These are phyloP conservation scores for Drosophila kanekoi DNA, from an alignment of 2,888 invertebrate genomes.

Conservation along the genomic window DNA sequence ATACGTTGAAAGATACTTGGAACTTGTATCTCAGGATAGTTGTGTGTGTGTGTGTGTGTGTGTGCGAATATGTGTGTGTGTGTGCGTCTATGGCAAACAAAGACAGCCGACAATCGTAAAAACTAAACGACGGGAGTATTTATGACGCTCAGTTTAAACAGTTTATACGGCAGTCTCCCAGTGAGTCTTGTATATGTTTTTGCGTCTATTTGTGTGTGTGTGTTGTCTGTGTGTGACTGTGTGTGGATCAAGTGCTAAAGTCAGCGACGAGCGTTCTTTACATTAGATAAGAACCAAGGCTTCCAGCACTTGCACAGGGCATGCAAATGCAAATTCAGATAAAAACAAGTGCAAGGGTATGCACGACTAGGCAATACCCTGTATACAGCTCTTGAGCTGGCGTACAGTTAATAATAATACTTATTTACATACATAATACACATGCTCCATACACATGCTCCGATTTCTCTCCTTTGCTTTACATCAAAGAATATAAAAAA, in stretches of 20 bases:
- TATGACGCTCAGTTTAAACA: slow-evolving; percentile 63
- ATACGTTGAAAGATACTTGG: slow-evolving; percentile 75
- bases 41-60: slow-evolving; percentile 23
- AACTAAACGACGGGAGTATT: slow-evolving; percentile 78
- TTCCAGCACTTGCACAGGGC: slow-evolving; percentile 54
- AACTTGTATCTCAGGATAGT: slow-evolving; percentile 55
- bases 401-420: too few species aligned
- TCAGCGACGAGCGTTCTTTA: slow-evolving; percentile 63
- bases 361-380: not conserved
- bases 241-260: slow-evolving; percentile 75
- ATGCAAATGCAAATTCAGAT: slow-evolving; percentile 73
- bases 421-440: too few species aligned
- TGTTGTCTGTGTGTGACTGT: slow-evolving; percentile 21
- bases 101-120: slow-evolving; percentile 80
- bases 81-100: slow-evolving; percentile 66
- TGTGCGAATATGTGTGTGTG: slow-evolving; percentile 10
- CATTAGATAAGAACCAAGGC: slow-evolving; percentile 70
- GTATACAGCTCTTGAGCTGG: not conserved
- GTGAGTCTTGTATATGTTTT: slow-evolving; percentile 29
- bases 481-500: too few species aligned
- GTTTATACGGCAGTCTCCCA: slow-evolving; percentile 57
- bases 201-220: slow-evolving; percentile 18
- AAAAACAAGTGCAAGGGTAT: slow-evolving; percentile 25
- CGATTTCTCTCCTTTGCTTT: too few species aligned
- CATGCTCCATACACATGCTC: too few species aligned